These are phyloP conservation scores for Pollimyrus isidori DNA, from an alignment of 2,113 vertebrate species.

Conservation along the genomic window DNA sequence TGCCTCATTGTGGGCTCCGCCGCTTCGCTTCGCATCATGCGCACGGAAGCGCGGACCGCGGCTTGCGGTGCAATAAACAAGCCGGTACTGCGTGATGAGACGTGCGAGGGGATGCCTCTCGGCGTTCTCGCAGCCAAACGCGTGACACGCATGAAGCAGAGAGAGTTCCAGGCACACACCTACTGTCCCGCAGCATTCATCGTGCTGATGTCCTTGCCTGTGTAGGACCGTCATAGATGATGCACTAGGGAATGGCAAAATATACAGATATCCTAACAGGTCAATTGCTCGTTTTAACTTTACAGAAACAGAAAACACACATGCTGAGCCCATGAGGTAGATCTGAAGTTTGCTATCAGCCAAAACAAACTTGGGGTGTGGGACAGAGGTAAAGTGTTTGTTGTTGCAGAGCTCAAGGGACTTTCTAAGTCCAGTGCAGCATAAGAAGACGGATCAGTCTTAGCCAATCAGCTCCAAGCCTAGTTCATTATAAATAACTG, in stretches of 20 bases:
- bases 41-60: neutral
- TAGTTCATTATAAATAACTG: neutral
- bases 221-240: neutral
- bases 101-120: neutral
- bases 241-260: neutral
- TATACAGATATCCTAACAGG: neutral
- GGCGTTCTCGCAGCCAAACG: neutral
- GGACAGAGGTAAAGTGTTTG: neutral
- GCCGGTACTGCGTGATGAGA: neutral
- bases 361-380: neutral
- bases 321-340: neutral
- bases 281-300: neutral
- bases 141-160: neutral
- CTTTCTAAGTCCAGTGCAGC: neutral
- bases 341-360: neutral
- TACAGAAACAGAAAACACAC: neutral
- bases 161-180: neutral
- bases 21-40: neutral
- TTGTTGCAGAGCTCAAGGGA: neutral
- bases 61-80: neutral
- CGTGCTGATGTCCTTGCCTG: neutral
- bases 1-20: neutral
- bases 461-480: neutral
- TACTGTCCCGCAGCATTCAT: neutral
- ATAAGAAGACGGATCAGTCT: neutral